A percentile compares a stretch with the other conserved stretches of the same genome.
Conservation (phyloP, 2,888 invertebrate genomes). For the Caenorhabditis sp. region DNA sequence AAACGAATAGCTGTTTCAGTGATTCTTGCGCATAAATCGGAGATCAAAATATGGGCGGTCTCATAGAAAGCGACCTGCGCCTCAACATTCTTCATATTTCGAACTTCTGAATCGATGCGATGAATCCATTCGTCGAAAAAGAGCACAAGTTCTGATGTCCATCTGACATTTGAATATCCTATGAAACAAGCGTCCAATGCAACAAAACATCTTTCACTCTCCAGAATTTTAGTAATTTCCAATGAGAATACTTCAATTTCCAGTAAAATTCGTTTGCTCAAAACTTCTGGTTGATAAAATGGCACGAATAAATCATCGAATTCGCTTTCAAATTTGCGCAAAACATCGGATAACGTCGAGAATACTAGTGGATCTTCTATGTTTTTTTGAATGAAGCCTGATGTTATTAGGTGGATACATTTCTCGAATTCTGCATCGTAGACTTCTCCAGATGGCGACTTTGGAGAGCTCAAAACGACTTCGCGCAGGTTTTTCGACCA, state of each 20-base stretch:
- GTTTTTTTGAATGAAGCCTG: constrained; percentile 17
- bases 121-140: constrained; percentile 34
- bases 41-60: constrained; percentile 10
- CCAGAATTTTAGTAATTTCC: constrained; percentile 6
- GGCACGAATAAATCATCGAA: constrained; percentile 20
- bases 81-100: constrained; percentile 11
- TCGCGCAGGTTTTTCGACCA: constrained; percentile 26
- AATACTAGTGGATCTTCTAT: constrained; percentile 21
- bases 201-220: constrained; percentile 7
- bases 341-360: constrained; percentile 11
- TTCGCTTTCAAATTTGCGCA: constrained; percentile 15
- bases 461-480: background rate
- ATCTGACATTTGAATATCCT: background rate
- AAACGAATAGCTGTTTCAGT: constrained; percentile 6
- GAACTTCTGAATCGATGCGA: constrained; percentile 10
- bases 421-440: constrained; percentile 9
- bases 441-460: background rate
- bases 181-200: constrained; percentile 12
- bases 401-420: constrained; percentile 14
- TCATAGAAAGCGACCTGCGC: constrained; percentile 23
- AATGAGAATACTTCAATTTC: constrained; percentile 33
- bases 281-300: constrained; percentile 22
- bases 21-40: constrained; percentile 19
- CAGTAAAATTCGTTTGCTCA: constrained; percentile 17
- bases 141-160: constrained; percentile 31